Evolutionary conservation across 1,140 invertebrate genomes (phyloP).

Genomic region (Scaptomyza montana): DNA sequence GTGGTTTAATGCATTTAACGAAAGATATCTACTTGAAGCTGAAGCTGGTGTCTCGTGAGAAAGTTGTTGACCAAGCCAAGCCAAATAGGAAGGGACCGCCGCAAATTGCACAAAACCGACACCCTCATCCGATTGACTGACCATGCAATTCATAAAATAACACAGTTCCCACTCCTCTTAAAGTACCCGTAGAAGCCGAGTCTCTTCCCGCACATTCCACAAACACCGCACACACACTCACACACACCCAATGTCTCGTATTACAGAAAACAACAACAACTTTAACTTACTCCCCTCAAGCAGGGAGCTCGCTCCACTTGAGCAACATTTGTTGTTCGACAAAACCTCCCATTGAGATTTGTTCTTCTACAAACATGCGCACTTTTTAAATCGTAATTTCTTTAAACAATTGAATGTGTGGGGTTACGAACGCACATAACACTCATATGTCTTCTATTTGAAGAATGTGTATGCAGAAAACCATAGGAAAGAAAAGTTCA

Average conservation of each 20-base stretch:
- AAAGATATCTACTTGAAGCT: conserved; percentile 7
- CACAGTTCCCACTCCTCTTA: conserved; percentile 26
- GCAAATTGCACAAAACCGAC: conserved; percentile 36
- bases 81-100: conserved; percentile 1
- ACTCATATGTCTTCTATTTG: too few relatives aligned
- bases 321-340: background rate
- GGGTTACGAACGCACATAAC: too few relatives aligned
- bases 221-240: conserved; percentile 15
- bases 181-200: background rate
- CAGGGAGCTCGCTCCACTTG: conserved; percentile 10
- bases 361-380: too few relatives aligned
- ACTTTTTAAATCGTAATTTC: too few relatives aligned
- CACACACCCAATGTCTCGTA: conserved; percentile 21
- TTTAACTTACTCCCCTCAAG: conserved; percentile 1
- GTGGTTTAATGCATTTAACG: conserved; percentile 50
- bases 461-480: too few relatives aligned
- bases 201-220: conserved; percentile 61
- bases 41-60: conserved; percentile 27
- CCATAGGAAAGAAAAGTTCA: too few relatives aligned
- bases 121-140: conserved; percentile 41
- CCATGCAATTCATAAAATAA: conserved; percentile 43
- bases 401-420: too few relatives aligned
- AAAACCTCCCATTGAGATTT: background rate
- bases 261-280: conserved; percentile 39
- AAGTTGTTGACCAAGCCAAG: conserved; percentile 23